Percentiles rank a stretch among this genome's conserved stretches.
These are phyloP conservation scores for Eupithecia exiguata DNA, from an alignment of 2,888 invertebrate species.

Conservation along the genomic window DNA sequence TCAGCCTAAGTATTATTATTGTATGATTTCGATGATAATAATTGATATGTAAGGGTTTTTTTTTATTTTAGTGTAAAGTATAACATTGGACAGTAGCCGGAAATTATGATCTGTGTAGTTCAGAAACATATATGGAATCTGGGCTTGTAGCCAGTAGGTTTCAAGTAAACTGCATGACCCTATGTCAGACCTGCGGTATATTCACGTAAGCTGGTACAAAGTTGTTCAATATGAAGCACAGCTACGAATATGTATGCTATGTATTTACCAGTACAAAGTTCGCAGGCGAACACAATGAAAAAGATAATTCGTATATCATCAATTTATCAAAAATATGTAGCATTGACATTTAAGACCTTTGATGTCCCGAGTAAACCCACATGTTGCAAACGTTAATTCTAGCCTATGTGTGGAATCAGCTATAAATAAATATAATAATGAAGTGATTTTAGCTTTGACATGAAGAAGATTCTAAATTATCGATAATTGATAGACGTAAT, in stretches of 20 bases:
- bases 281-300: conserved; percentile 2
- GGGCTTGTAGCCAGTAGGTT: neutral
- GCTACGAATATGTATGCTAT: neutral
- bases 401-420: neutral
- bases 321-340: neutral
- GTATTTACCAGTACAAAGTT: neutral
- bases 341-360: neutral
- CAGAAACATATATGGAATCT: conserved; percentile 1
- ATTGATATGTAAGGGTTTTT: conserved; percentile 55
- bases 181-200: neutral
- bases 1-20: conserved; percentile 75
- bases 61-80: conserved; percentile 45
- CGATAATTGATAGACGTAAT: neutral
- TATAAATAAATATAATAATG: neutral
- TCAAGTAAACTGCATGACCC: neutral
- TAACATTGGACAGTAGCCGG: conserved; percentile 47
- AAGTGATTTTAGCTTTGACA: neutral
- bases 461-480: neutral
- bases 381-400: neutral
- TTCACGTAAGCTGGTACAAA: neutral
- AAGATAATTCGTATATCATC: neutral
- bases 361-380: neutral
- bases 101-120: conserved; percentile 17
- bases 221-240: neutral
- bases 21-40: conserved; percentile 54